Evolutionary conservation across 1,140 invertebrate genomes (phyloP).

Genomic region (Lithobius niger): DNA sequence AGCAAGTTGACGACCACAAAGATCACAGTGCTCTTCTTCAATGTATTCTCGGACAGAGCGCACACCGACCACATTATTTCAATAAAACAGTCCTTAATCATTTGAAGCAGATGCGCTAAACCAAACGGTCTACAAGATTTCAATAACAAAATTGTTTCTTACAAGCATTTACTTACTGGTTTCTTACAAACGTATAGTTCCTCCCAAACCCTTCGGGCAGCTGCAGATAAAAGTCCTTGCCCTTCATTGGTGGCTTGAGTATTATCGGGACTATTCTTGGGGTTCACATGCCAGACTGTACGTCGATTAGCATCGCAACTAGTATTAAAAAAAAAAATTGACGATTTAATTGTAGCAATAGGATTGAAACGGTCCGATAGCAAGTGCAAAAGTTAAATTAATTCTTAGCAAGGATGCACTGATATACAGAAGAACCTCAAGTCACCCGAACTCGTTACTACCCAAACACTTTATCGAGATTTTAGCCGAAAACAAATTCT

Average conservation of each 20-base stretch:
- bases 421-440: too few species aligned
- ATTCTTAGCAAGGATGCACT: too few species aligned
- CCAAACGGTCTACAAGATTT: neutral
- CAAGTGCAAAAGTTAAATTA: too few species aligned
- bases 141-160: neutral
- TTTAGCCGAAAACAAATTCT: too few species aligned
- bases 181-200: constrained; percentile 94
- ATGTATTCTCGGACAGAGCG: neutral
- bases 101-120: too few species aligned
- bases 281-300: constrained; percentile 82
- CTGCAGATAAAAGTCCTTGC: constrained; percentile 68
- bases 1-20: neutral
- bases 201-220: constrained; percentile 89
- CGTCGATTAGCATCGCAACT: constrained; percentile 18
- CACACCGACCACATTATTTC: neutral
- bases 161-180: constrained; percentile 45
- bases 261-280: constrained; percentile 52
- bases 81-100: too few species aligned
- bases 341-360: too few species aligned
- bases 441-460: too few species aligned
- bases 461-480: too few species aligned
- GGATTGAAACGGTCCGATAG: too few species aligned
- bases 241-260: constrained; percentile 62
- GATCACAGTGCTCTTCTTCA: neutral
- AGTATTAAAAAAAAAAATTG: neutral